Evolutionary conservation across 2,797 vertebrate species (phyloP).

Genomic region (Sebastes trivittatus): DNA sequence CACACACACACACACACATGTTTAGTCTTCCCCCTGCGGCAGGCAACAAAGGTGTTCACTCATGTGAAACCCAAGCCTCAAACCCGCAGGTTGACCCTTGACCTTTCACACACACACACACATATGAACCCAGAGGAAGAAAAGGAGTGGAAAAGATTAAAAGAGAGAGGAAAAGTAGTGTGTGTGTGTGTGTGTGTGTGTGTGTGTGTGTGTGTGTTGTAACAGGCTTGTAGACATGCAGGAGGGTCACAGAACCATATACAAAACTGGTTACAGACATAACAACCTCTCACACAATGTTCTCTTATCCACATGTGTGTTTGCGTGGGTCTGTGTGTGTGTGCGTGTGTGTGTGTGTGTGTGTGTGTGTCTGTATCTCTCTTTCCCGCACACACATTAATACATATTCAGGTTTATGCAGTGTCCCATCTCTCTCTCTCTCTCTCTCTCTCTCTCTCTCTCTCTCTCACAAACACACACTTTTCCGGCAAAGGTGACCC

Average conservation of each 20-base stretch:
- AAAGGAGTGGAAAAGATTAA: constrained; percentile 52
- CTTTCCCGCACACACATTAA: constrained; percentile 21
- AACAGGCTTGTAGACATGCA: constrained; percentile 28
- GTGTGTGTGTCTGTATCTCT: neutral
- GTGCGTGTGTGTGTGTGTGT: neutral
- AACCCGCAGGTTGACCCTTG: constrained; percentile 75
- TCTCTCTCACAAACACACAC: neutral
- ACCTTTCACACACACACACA: constrained; percentile 55
- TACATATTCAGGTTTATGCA: constrained; percentile 14
- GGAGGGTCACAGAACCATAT: constrained; percentile 45
- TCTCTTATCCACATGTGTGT: constrained; percentile 9
- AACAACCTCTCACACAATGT: constrained; percentile 53
- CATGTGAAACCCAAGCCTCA: constrained; percentile 80
- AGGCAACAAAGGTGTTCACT: constrained; percentile 81
- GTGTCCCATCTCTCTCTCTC: neutral
- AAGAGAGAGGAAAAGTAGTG: constrained; percentile 20
- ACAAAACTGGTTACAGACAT: constrained; percentile 57
- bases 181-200: neutral
- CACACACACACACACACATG: constrained; percentile 2
- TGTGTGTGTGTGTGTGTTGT: constrained; percentile 10
- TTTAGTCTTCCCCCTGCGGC: constrained; percentile 58
- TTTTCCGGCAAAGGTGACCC: constrained; percentile 70
- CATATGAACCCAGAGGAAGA: constrained; percentile 5
- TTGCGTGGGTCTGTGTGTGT: neutral
- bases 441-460: too few species aligned